Percentiles rank a stretch among this genome's conserved stretches.
These are phyloP conservation scores for Drosophila helvetica DNA, from an alignment of 2,888 invertebrate species.

Conservation along the genomic window DNA sequence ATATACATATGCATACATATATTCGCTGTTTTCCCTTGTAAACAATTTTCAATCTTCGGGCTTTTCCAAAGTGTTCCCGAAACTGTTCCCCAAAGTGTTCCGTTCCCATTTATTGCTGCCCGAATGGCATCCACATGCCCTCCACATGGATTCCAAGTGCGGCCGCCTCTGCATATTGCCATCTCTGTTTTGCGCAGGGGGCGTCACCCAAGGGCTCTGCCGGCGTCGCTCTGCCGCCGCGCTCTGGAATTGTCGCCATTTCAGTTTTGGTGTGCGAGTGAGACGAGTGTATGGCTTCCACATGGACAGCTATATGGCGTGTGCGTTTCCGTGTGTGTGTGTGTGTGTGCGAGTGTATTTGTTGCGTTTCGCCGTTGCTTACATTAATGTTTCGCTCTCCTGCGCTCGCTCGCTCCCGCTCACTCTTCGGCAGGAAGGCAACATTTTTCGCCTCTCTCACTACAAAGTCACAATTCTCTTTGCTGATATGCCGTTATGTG, in stretches of 20 bases:
- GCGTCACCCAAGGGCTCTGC: conserved; percentile 55
- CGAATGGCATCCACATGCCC: conserved; percentile 7
- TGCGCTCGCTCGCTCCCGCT: conserved; percentile 7
- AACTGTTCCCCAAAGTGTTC: conserved; percentile 54
- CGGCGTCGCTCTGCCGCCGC: conserved; percentile 14
- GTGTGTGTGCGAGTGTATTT: conserved; percentile 29
- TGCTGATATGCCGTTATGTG: conserved; percentile 14
- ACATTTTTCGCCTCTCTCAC: conserved; percentile 57
- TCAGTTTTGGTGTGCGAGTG: conserved; percentile 67
- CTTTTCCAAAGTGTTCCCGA: background rate
- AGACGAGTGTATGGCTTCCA: conserved; percentile 37
- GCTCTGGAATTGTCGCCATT: conserved; percentile 73
- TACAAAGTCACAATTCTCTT: conserved; percentile 66
- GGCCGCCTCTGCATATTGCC: background rate
- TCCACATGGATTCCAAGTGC: conserved; percentile 43
- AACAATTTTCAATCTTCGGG: background rate
- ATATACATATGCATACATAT: too few species aligned
- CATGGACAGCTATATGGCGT: conserved; percentile 16
- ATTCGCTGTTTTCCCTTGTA: background rate
- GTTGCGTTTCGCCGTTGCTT: conserved; percentile 50
- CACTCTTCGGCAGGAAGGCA: conserved; percentile 3
- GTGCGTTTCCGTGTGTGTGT: conserved; percentile 12
- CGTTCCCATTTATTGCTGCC: conserved; percentile 52
- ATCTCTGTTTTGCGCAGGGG: conserved; percentile 50
- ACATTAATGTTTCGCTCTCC: conserved; percentile 56